Base-by-base conservation (phyloP, 1,140 invertebrate genomes). In the Drosophila lowei region DNA sequence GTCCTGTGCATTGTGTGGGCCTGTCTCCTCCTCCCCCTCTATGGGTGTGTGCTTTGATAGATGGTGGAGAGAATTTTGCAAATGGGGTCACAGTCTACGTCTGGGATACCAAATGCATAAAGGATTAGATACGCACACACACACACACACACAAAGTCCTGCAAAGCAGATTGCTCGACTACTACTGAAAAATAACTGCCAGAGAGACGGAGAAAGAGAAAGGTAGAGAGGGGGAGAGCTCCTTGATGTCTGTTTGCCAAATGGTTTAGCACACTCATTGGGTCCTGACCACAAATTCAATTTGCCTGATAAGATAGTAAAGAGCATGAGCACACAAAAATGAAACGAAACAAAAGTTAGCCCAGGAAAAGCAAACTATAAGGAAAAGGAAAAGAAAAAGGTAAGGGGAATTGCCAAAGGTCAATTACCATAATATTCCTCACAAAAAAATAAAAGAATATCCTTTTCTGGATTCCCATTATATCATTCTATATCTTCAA, bases 241-340 rank as follows among this genome's bases (percentile, higher is more conserved):
- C 44, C 53, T 72, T 72, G 74, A 83, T 56, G 74, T 81, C 52
- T 73, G 78, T 86, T 84, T 86, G 77, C 72, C 77, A 77, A 85
- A 77, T 76, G 80, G 78, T 75, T 86, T 80, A 77, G 80, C 77
- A 86, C 67, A 81, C 81, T 86, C 77, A 86, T 80, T 86, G 80
- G 72, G 57, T 73, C 34, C 72, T 63, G 70, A 73, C 80, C 80
- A 77, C 80, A 85, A 86, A 86, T 85, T 86, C 81, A 86, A 85
- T 85, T 85, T 77, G 53, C 30, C 67, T 43, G 72, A 80, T 77
- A 85, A 68, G 72, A 79, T 55, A 72, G 50, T 47, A 16, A 47
- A 70, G 55, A 49, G 46, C 59, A 62, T 25, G 28, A 42, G 55
- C 53, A 44, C 57, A 62, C 63, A 72, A 64, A 64, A 73, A 65